Evolutionary conservation across 2,888 invertebrate species (phyloP), one percentile per base, ranked within the genome.

Genomic region (Leptopilina myrica): DNA sequence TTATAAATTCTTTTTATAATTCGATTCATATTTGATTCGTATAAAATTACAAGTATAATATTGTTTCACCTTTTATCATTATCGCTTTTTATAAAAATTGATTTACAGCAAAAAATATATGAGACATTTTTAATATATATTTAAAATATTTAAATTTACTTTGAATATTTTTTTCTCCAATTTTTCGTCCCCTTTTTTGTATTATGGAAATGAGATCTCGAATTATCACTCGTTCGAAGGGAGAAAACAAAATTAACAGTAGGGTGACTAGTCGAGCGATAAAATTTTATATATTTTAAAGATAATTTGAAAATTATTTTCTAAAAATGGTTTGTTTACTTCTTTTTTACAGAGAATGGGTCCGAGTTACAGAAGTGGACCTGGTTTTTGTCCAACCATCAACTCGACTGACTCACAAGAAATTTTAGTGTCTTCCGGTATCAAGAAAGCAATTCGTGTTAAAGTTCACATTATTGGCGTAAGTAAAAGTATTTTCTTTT

Each of bases 311-410:
- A 15, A 15, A 8, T 67, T 4, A 67, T 3, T 5, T 67, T 46
- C 15, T 15, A 46, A 15, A 15, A 15, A 6, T 2, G 14, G 12
- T 80, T 84, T 86, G 46, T 82, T 76, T 14, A 43, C 78, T 82
- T 49, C 78, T n/a, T 82, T 62, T 79, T 88, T 85, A 78, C 92
- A 95, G 95, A 94, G 98, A 89, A 95, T 97, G 88, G 98, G 98
- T 53, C 98, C 98, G 73, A 98, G 98, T 91, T 98, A 97, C 92
- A 95, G 98, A 83, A 98, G 97, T 79, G 98, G 98, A 12, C 98
- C 98, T 75, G 96, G 96, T 43, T 98, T 97, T 92, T 99, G 98
- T 92, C 98, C 98, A 53, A 97, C 97, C 80, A 97, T 99, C 87
- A 98, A 98, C 92, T 96, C 96, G 1, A 97, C 97, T 33, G 96